Evolutionary conservation across 1,140 invertebrate genomes (phyloP).

Genomic region (Tetraneura akinire): DNA sequence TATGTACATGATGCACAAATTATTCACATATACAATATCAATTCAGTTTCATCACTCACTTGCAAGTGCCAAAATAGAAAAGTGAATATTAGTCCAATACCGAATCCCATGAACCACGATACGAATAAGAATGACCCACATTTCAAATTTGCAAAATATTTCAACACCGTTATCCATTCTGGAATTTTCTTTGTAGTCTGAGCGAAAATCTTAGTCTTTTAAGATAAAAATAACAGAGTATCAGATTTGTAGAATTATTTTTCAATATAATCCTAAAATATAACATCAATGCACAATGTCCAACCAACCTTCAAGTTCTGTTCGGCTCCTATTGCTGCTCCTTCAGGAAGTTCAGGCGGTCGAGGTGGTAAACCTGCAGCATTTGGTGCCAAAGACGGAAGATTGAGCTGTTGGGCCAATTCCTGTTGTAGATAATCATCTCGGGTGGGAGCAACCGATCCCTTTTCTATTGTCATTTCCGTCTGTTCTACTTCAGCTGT

Average conservation of each 20-base stretch:
- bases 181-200: slow-evolving; percentile 87
- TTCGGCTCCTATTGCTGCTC: neutral
- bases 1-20: no score
- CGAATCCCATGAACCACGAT: slow-evolving; percentile 98
- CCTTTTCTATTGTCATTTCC: slow-evolving; percentile 55
- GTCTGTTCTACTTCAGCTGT: slow-evolving; percentile 54
- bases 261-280: no score
- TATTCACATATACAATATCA: no score
- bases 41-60: slow-evolving; percentile 54
- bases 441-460: slow-evolving; percentile 59
- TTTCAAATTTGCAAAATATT: slow-evolving; percentile 87
- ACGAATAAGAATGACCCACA: slow-evolving; percentile 93
- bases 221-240: slow-evolving; percentile 56
- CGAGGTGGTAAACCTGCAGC: slow-evolving; percentile 28
- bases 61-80: slow-evolving; percentile 99
- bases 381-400: slow-evolving; percentile 69
- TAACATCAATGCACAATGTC: no score
- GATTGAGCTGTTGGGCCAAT: slow-evolving; percentile 75
- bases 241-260: neutral
- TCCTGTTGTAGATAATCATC: slow-evolving; percentile 80
- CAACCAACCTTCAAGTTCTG: slow-evolving; percentile 1
- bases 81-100: slow-evolving; percentile 98
- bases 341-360: neutral
- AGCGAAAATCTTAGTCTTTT: slow-evolving; percentile 92
- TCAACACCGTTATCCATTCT: slow-evolving; percentile 87